phyloP scores from a whole-genome alignment of 2,888 invertebrate species.

The Leucoptera coffeella region DNA sequence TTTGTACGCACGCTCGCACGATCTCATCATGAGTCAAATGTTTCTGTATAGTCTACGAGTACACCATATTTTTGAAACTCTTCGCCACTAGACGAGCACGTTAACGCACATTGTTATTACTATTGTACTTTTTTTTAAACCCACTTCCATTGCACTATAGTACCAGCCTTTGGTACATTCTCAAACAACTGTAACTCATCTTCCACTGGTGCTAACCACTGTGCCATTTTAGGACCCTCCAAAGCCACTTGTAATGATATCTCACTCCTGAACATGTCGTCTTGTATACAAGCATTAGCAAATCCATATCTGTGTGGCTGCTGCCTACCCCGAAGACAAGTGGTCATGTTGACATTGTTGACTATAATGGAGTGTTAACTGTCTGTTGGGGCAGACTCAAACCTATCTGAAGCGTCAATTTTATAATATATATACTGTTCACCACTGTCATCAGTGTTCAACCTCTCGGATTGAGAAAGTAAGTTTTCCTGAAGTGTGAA shows the following conservation, averaged over 20 bases:
- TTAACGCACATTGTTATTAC: too few relatives aligned
- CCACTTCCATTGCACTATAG: constrained; percentile 7
- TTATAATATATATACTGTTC: too few relatives aligned
- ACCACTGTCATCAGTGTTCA: too few relatives aligned
- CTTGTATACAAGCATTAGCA: constrained; percentile 1
- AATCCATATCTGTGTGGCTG: constrained; percentile 1
- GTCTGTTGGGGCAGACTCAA: constrained; percentile 2
- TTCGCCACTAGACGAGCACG: too few relatives aligned
- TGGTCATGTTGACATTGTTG: constrained; percentile 3
- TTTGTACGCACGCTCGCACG: too few relatives aligned
- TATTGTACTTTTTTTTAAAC: constrained; percentile 6
- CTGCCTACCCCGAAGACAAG: constrained; percentile 2
- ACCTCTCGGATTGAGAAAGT: too few relatives aligned
- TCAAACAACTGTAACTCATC: constrained; percentile 1
- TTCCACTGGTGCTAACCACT: background rate
- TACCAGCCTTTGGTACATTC: constrained; percentile 2
- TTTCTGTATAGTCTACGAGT: too few relatives aligned
- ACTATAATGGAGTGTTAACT: constrained; percentile 4
- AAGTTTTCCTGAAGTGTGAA: too few relatives aligned
- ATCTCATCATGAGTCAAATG: too few relatives aligned
- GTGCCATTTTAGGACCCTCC: constrained; percentile 1
- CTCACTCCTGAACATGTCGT: constrained; percentile 1
- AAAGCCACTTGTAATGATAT: constrained; percentile 1
- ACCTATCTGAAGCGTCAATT: too few relatives aligned
- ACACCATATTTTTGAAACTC: too few relatives aligned